Percentiles rank a stretch among this genome's conserved stretches.
Conservation (phyloP, 35 echinoderm and acorn worm species). For the Ptychodera flava region DNA sequence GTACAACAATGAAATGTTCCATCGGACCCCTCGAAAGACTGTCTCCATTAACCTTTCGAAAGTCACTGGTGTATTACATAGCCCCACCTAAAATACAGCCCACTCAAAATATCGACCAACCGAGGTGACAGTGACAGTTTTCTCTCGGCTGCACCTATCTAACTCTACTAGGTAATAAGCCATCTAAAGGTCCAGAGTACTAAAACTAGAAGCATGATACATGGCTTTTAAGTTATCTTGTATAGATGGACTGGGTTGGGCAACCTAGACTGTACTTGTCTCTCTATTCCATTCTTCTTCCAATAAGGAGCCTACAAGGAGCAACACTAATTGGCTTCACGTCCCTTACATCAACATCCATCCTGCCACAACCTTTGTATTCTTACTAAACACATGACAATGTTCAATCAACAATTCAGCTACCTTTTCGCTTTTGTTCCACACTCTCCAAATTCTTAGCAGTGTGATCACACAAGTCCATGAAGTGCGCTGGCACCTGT, state of each 20-base stretch:
- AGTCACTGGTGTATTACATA: slow-evolving; percentile 33
- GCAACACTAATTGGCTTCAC: not conserved
- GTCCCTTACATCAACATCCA: too few relatives aligned
- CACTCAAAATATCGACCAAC: slow-evolving; percentile 6
- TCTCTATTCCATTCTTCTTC: not conserved
- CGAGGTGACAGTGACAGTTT: too few relatives aligned
- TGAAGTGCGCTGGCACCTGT: not conserved
- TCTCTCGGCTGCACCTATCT: not conserved
- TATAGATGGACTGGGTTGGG: slow-evolving; percentile 1
- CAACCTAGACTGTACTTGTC: not conserved
- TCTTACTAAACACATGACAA: not conserved
- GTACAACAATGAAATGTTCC: too few relatives aligned
- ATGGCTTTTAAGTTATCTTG: too few relatives aligned
- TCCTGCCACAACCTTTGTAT: not conserved
- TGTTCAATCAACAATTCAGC: not conserved
- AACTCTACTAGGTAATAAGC: slow-evolving; percentile 14
- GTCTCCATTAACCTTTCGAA: slow-evolving; percentile 47
- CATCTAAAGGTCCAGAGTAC: slow-evolving; percentile 8
- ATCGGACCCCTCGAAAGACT: too few relatives aligned
- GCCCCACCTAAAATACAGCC: slow-evolving; percentile 11
- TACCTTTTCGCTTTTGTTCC: slow-evolving; percentile 5
- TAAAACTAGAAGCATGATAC: too few relatives aligned
- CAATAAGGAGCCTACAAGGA: not conserved
- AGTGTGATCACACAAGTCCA: not conserved
- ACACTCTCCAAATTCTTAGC: not conserved